Evolutionary conservation across 2,888 invertebrate genomes (phyloP), one percentile per base, ranked within the genome.

Genomic region (Ennomos fuscantarius): DNA sequence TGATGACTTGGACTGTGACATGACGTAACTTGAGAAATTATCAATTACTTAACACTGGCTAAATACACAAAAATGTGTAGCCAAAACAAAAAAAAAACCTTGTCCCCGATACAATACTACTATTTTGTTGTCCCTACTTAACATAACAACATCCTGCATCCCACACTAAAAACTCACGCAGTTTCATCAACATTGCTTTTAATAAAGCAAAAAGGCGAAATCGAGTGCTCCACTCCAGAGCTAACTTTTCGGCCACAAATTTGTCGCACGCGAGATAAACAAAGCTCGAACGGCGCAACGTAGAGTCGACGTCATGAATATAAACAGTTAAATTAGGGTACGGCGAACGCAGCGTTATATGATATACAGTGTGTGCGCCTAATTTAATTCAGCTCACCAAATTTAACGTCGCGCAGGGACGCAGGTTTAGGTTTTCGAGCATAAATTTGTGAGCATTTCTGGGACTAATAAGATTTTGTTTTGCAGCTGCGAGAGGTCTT

Each of bases 281-380:
- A 85, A 82, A 80, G 75, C 79, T 74, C 58, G 74, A 75, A 74
- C 83, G 76, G 77, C 76, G 81, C 78, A 75, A 70, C 79, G 78
- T 70, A 69, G 68, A 77, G 76, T 76, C 67, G 74, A 74, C 76
- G 81, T 78, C 81, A 88, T 90, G 90, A 89, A 91, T 90, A 89
- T 88, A 88, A 90, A 90, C 89, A 85, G 87, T 85, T 76, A 78
- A 88, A 90, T 90, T 90, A 90, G 82, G 80, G 71, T 66, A 65
- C 72, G 69, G 71, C 65, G 12, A n/a, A 76, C 69, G 74, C 65
- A 72, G 67, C 69, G 70, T 63, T 50, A 55, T 84, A 86, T 88
- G 86, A 87, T 85, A 84, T 79, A 87, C 84, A 82, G 74, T 81
- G 76, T 79, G 78, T 76, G 81, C 65, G 81, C 72, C 79, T 86